A percentile compares a stretch with the other conserved stretches of the same genome.
Conservation (phyloP, 2,888 invertebrate species). For the Tenthredo notha region DNA sequence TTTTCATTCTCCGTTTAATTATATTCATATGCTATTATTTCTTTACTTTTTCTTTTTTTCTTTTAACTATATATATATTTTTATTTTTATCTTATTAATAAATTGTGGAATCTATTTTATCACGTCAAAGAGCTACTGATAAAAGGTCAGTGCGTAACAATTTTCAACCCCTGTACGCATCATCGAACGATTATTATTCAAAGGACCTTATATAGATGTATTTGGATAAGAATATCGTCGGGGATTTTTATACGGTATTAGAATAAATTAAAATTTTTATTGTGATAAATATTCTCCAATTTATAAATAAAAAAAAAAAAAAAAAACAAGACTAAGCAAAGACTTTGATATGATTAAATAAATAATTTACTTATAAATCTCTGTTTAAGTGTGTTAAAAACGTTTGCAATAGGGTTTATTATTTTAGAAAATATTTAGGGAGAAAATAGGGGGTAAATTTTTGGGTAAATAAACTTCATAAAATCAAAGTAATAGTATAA, state of each 20-base stretch:
- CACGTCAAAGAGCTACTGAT: not conserved
- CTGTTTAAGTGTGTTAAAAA: not conserved
- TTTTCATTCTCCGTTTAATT: not conserved
- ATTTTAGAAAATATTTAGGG: slow-evolving; percentile 10
- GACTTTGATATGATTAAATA: not conserved
- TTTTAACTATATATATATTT: too few relatives aligned
- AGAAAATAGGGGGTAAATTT: not conserved
- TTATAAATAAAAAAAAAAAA: not conserved
- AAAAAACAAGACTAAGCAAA: not conserved
- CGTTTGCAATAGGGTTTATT: not conserved
- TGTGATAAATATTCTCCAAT: not conserved
- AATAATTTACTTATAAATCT: not conserved
- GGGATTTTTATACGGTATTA: too few relatives aligned
- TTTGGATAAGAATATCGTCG: too few relatives aligned
- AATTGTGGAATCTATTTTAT: not conserved
- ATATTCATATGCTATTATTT: not conserved
- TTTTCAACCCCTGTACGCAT: not conserved
- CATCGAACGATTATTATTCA: not conserved
- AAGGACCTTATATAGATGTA: not conserved
- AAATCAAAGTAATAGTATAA: not conserved
- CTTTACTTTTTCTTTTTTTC: not conserved
- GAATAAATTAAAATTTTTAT: not conserved
- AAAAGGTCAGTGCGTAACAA: slow-evolving; percentile 3
- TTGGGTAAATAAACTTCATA: not conserved
- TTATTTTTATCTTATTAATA: not conserved